Percentiles rank a stretch among this genome's conserved stretches.
Evolutionary conservation across 2,113 vertebrate species (phyloP).

Genomic region (Cervus canadensis): DNA sequence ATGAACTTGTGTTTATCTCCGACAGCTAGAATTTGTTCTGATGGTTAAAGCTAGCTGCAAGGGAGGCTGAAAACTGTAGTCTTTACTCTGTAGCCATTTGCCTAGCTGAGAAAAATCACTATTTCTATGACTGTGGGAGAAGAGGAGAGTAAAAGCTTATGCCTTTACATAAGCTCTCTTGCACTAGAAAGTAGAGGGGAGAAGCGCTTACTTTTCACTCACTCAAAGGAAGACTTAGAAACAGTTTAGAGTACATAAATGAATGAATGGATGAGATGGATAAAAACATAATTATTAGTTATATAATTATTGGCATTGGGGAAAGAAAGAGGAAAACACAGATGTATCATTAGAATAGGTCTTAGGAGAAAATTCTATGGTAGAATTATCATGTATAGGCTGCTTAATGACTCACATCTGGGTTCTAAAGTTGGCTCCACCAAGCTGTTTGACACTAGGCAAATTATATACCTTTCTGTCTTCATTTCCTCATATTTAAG

Average conservation of each 20-base stretch:
- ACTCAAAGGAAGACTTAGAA: background rate
- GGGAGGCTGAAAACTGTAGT: background rate
- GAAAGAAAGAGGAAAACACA: conserved; percentile 26
- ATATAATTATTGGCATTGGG: conserved; percentile 27
- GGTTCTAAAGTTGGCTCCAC: background rate
- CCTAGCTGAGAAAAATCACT: background rate
- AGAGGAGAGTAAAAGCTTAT: background rate
- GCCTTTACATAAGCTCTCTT: background rate
- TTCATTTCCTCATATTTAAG: background rate
- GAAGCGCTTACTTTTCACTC: background rate
- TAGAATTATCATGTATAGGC: background rate
- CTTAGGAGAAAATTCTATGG: background rate
- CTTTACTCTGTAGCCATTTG: background rate
- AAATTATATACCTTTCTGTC: background rate
- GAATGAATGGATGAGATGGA: background rate
- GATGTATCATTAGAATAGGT: conserved; percentile 22
- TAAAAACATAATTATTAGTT: conserved; percentile 35
- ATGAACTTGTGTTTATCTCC: background rate
- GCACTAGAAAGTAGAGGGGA: background rate
- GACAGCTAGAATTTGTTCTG: background rate
- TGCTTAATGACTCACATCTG: background rate
- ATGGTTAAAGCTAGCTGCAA: background rate
- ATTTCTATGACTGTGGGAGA: background rate
- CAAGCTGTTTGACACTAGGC: background rate
- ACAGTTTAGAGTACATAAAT: background rate